phyloP scores from a whole-genome alignment of 1,140 invertebrate genomes.

The Euschistus heros region DNA sequence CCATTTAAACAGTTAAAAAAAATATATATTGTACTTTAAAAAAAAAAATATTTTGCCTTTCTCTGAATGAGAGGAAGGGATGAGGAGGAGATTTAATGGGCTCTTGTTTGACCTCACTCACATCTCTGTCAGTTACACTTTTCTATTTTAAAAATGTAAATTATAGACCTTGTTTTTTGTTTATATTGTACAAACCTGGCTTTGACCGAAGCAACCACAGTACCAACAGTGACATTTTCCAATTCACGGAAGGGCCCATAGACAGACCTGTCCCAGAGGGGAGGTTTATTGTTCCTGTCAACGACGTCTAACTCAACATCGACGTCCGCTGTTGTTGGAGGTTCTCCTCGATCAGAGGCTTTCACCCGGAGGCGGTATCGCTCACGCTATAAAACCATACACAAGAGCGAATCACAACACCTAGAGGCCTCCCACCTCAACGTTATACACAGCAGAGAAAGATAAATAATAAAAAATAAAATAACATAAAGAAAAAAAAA shows the following conservation, averaged over 20 bases:
- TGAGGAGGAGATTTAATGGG: not conserved
- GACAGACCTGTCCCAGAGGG: conserved; percentile 83
- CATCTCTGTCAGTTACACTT: conserved; percentile 7
- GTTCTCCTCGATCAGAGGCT: conserved; percentile 81
- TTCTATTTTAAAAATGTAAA: not conserved
- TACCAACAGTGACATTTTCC: conserved; percentile 96
- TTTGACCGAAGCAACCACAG: conserved; percentile 90
- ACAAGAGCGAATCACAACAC: conserved; percentile 13
- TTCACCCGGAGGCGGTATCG: conserved; percentile 87
- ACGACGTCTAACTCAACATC: conserved; percentile 94
- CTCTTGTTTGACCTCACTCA: conserved; percentile 14
- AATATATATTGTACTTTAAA: not conserved
- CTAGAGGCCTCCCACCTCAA: conserved; percentile 6
- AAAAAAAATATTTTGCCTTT: not conserved
- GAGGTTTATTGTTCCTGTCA: conserved; percentile 95
- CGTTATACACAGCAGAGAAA: conserved; percentile 21
- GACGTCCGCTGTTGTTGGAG: conserved; percentile 80
- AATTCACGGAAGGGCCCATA: conserved; percentile 92
- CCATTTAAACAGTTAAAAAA: not conserved
- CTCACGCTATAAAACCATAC: conserved; percentile 59
- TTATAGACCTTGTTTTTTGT: not conserved
- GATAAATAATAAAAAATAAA: conserved; percentile 20
- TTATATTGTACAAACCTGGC: conserved; percentile 80
- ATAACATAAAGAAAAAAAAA: conserved; percentile 17
- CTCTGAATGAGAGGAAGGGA: conserved; percentile 5